These are phyloP conservation scores for Mycteria americana DNA, from an alignment of 2,797 vertebrate species.

Conservation along the genomic window DNA sequence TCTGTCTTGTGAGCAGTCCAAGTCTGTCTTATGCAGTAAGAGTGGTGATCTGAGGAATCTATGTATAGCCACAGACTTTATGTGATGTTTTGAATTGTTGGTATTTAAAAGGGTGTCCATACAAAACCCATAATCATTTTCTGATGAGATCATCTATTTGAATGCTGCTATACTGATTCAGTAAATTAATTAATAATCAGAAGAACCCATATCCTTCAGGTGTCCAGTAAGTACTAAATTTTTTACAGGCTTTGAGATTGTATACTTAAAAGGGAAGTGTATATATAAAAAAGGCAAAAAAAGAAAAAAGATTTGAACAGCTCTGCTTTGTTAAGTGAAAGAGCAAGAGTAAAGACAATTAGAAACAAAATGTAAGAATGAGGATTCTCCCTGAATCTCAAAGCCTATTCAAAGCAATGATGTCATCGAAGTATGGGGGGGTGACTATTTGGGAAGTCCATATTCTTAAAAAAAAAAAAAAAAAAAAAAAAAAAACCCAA, in stretches of 20 bases:
- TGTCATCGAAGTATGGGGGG: too few species aligned
- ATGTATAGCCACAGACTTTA: not conserved
- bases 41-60: not conserved
- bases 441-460: not conserved
- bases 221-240: not conserved
- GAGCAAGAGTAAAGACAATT: not conserved
- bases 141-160: not conserved
- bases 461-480: not conserved
- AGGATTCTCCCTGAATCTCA: not conserved
- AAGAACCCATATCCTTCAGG: not conserved
- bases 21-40: not conserved
- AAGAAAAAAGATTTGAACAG: not conserved
- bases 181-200: not conserved
- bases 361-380: not conserved
- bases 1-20: not conserved
- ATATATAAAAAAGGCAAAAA: too few species aligned
- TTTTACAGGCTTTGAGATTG: not conserved
- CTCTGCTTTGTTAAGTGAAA: not conserved
- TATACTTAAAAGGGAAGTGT: not conserved
- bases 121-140: not conserved
- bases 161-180: not conserved
- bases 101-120: not conserved
- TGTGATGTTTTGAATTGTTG: not conserved
- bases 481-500: too few species aligned
- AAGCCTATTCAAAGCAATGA: not conserved